Conservation (phyloP, 2,113 vertebrate genomes). For the Lepus timidus region DNA sequence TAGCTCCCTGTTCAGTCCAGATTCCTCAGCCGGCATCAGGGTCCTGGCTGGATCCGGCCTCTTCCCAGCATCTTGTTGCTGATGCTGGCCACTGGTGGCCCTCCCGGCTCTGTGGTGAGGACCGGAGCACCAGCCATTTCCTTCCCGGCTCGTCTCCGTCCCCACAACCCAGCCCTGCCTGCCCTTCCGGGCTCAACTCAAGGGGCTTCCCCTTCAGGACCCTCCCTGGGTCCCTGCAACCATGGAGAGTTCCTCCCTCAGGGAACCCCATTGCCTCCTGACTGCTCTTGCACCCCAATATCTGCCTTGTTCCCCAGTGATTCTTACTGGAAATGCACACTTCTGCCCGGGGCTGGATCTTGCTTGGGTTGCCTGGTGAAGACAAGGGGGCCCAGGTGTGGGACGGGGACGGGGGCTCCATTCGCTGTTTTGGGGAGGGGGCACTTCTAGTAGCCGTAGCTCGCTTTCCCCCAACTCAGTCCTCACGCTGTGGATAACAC, state of each 20-base stretch:
- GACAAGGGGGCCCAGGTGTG: not conserved
- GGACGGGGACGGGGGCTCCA: not conserved
- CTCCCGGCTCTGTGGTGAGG: too few relatives aligned
- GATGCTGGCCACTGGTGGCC: too few relatives aligned
- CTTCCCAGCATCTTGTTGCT: too few relatives aligned
- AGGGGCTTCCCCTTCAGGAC: too few relatives aligned
- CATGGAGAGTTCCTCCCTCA: not conserved
- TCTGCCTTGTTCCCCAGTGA: not conserved
- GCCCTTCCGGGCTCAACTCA: not conserved
- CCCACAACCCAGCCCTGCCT: not conserved
- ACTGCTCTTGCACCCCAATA: rapidly evolving
- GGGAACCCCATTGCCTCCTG: not conserved
- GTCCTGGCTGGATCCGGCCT: not conserved
- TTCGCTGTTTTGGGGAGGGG: not conserved
- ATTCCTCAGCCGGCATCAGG: not conserved
- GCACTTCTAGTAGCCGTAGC: not conserved
- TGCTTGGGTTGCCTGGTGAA: not conserved
- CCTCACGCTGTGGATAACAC: not conserved
- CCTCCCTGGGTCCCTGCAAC: not conserved
- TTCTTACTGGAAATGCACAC: not conserved
- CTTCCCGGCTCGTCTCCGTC: not conserved
- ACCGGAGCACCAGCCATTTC: not conserved
- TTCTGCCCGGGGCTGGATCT: not conserved
- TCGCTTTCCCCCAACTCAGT: too few relatives aligned
- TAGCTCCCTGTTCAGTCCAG: not conserved